These are phyloP conservation scores for Synanthedon tipuliformis DNA, from an alignment of 2,888 invertebrate species.

Conservation along the genomic window DNA sequence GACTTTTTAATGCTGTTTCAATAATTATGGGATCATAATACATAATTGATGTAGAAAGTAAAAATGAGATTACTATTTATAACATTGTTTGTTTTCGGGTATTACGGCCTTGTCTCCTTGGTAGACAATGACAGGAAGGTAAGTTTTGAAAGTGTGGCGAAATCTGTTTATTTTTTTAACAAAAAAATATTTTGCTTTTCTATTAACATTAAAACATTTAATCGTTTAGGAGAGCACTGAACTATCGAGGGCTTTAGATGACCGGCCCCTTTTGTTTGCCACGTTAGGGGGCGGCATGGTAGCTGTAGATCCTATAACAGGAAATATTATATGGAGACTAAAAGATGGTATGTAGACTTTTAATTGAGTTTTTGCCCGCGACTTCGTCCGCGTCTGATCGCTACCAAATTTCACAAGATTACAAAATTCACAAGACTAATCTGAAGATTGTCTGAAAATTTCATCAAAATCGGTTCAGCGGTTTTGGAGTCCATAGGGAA, in stretches of 20 bases:
- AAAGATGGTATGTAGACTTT: slow-evolving; percentile 78
- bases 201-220: slow-evolving; percentile 3
- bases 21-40: too few relatives aligned
- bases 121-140: slow-evolving; percentile 50
- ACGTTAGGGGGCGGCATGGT: slow-evolving; percentile 93
- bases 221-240: slow-evolving; percentile 68
- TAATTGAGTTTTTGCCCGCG: too few relatives aligned
- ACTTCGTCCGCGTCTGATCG: too few relatives aligned
- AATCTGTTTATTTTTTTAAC: slow-evolving; percentile 3
- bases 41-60: not conserved
- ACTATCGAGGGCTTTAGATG: slow-evolving; percentile 75
- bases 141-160: slow-evolving; percentile 10
- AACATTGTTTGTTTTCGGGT: slow-evolving; percentile 38
- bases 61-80: slow-evolving; percentile 41
- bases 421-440: too few relatives aligned
- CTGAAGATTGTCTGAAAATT: too few relatives aligned
- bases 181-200: too few relatives aligned
- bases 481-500: too few relatives aligned
- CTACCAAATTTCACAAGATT: too few relatives aligned
- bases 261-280: slow-evolving; percentile 85
- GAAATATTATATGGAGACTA: slow-evolving; percentile 89
- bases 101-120: slow-evolving; percentile 35
- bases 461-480: too few relatives aligned
- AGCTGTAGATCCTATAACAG: slow-evolving; percentile 88
- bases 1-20: too few relatives aligned